Evolutionary conservation across 2,888 invertebrate species (phyloP), one percentile per base, ranked within the genome.

Genomic region (Drosophila picticornis): DNA sequence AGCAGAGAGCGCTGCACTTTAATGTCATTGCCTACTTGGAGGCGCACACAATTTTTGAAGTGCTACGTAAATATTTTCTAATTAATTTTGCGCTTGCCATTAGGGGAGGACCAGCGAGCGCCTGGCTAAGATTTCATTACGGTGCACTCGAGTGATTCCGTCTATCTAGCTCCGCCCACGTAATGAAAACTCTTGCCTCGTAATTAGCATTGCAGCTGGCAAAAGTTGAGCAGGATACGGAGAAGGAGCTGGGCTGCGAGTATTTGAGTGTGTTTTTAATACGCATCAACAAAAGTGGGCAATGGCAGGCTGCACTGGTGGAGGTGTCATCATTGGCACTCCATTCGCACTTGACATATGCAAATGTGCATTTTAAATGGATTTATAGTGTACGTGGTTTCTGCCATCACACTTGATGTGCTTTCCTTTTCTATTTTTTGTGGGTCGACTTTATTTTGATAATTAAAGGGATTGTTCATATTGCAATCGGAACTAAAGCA

Each of bases 11-110:
- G 58, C 56, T 61, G 55, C 43, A 56, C 77, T 80, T 80, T 77
- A 76, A 74, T 77, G 69, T 43, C 73, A 70, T 75, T 76, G 75
- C 74, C 77, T 81, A 71, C 72, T 75, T 75, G 72, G 68, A 66
- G 75, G 60, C 72, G 73, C 68, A 74, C 79, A 75, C 77, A 72
- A 56, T 71, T 74, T 83, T 77, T 88, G 58, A 85, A 91, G 91
- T 84, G 91, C 91, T 79, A 70, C 68, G 87, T 76, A 91, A 91
- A 91, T 87, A 91, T 85, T 90, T 89, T 87, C 90, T 91, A 91
- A 91, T 91, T 88, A 89, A 90, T 90, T 91, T 83, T 68, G 72
- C 61, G 56, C 75, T 78, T 29, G 75, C 81, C 81, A 87, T 88
- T 77, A 75, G 65, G 57, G 57, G 43, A 34, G 48, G 58, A 67